Conservation (phyloP, 1,140 invertebrate species). For the Lerema accius region DNA sequence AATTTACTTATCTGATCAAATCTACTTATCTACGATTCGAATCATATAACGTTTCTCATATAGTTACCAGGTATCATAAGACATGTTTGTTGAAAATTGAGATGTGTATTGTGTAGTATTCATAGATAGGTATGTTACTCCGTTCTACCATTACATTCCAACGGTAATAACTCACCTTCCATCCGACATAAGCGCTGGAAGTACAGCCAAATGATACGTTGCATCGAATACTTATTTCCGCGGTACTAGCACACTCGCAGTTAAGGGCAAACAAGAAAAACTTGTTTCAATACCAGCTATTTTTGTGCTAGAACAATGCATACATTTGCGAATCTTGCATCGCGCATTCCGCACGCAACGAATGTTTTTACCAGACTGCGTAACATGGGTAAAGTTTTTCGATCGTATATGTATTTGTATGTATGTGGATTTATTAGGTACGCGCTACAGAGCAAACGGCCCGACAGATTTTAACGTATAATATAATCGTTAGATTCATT, state of each 20-base stretch:
- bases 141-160: background rate
- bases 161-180: slow-evolving; percentile 11
- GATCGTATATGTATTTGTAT: too few relatives aligned
- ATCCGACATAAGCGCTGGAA: background rate
- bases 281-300: slow-evolving; percentile 23
- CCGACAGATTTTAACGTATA: too few relatives aligned
- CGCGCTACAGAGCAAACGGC: too few relatives aligned
- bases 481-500: too few relatives aligned
- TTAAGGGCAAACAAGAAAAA: slow-evolving; percentile 29
- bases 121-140: slow-evolving; percentile 15
- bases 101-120: too few relatives aligned
- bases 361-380: slow-evolving; percentile 25
- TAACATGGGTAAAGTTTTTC: too few relatives aligned
- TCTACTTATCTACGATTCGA: too few relatives aligned
- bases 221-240: slow-evolving; percentile 30
- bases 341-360: slow-evolving; percentile 28
- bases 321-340: slow-evolving; percentile 32
- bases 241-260: slow-evolving; percentile 24
- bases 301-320: slow-evolving; percentile 31
- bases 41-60: too few relatives aligned
- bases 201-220: slow-evolving; percentile 25
- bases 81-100: too few relatives aligned
- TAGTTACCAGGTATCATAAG: too few relatives aligned
- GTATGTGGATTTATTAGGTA: too few relatives aligned
- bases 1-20: too few relatives aligned